Evolutionary conservation across 2,113 vertebrate species (phyloP).

Genomic region (Channa maculata): DNA sequence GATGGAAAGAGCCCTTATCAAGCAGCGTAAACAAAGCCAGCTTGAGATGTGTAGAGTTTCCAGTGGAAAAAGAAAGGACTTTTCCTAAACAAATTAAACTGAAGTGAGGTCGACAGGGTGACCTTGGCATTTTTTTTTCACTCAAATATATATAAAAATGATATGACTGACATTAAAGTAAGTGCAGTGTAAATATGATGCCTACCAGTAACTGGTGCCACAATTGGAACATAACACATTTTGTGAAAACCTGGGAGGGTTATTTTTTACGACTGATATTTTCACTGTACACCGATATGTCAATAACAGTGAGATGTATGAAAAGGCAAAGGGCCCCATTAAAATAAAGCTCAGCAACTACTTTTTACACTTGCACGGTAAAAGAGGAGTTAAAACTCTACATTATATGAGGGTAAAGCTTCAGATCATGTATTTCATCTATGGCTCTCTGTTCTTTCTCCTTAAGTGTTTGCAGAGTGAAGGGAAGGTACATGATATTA

Average conservation of each 20-base stretch:
- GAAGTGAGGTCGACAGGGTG: constrained; percentile 21
- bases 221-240: no score
- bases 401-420: constrained; percentile 52
- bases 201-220: neutral
- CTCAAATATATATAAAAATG: neutral
- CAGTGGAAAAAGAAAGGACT: neutral
- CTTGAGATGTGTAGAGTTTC: neutral
- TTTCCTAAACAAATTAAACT: constrained; percentile 11
- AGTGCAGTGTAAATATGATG: constrained; percentile 2
- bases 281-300: constrained; percentile 22
- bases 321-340: constrained; percentile 36
- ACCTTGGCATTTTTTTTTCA: constrained; percentile 34
- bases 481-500: constrained; percentile 55
- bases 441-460: constrained; percentile 48
- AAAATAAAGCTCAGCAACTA: constrained; percentile 62
- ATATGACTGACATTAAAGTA: neutral
- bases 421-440: constrained; percentile 66
- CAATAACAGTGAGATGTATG: constrained; percentile 24
- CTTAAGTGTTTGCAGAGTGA: constrained; percentile 68
- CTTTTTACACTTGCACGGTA: constrained; percentile 65
- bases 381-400: constrained; percentile 38
- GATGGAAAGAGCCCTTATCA: constrained; percentile 11
- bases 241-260: neutral
- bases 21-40: constrained; percentile 24
- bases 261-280: constrained; percentile 7